Conservation (phyloP, 2,797 vertebrate genomes). For the Myripristis jacobus region DNA sequence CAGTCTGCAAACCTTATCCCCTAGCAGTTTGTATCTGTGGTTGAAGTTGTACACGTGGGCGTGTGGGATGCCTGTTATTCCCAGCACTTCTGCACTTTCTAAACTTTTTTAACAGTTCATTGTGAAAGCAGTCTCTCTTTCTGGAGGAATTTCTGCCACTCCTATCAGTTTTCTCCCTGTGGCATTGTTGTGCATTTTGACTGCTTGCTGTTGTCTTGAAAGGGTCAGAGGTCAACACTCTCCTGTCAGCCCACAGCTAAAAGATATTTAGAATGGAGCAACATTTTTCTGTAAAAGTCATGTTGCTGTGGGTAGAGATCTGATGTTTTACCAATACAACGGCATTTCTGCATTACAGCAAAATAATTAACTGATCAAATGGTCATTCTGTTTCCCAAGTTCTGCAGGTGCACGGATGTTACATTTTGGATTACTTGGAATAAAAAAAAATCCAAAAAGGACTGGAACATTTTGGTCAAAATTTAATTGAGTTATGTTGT, state of each 20-base stretch:
- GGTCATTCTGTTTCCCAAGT: not conserved
- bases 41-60: conserved; percentile 38
- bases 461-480: conserved; percentile 16
- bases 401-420: not conserved
- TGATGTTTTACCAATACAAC: not conserved
- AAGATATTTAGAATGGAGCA: conserved; percentile 27
- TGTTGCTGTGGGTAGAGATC: not conserved
- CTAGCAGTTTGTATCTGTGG: conserved; percentile 16
- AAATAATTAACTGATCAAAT: no score
- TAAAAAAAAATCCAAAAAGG: not conserved
- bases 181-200: conserved; percentile 41
- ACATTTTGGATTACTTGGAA: conserved; percentile 29
- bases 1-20: conserved; percentile 24
- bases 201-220: conserved; percentile 42
- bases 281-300: not conserved
- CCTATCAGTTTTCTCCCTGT: conserved; percentile 53
- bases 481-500: conserved; percentile 39
- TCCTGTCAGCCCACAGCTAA: conserved; percentile 37
- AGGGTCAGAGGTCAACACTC: conserved; percentile 57
- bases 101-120: conserved; percentile 39
- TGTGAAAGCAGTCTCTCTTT: conserved; percentile 43
- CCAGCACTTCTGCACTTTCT: conserved; percentile 23
- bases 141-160: conserved; percentile 42
- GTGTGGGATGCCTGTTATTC: conserved; percentile 44
- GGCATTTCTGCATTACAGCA: no score